Base-by-base conservation (phyloP, 2,888 invertebrate genomes). In the Mythimna vitellina region DNA sequence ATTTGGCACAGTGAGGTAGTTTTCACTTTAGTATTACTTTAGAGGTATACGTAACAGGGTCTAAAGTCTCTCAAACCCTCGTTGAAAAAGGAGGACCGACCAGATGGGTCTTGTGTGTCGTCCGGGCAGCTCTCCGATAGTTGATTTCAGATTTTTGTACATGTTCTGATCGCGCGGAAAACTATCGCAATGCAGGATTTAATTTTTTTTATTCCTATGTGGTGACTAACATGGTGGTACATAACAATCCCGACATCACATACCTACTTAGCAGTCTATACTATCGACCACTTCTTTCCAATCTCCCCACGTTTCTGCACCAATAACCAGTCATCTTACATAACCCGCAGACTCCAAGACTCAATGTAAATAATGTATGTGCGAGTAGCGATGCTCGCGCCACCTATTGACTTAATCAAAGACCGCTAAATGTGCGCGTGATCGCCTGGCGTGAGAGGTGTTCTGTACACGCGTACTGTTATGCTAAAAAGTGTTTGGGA, bases 341-440 rank as follows among this genome's bases (percentile, higher is more conserved):
- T 81, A 73, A 78, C 73, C 73, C 60, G 51, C 67, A 76, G 69
- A 73, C 73, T 65, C 53, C 66, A 42, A 73, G 46, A 38, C 66
- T 58, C 64, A 65, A 70, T 85, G 85, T 86, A 85, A 83, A 83
- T 88, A 89, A 89, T 85, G 87, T 84, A 71, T 77, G 80, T 75
- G 73, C 70, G 67, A 75, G 70, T 65, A 71, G 69, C 78, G 78
- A 65, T 65, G 57, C 46, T 46, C 46, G 17, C 86, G 87, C 85
- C 86, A 89, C 80, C 91, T 91, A 91, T 92, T 91, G 92, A 91
- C 91, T 91, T 90, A 91, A 92, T 92, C 89, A 88, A 83, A 86
- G 85, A 86, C 73, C 75, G 78, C 86, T 88, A 86, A 84, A 82
- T 84, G 82, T 82, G 85, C 74, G 69, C 82, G 83, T 86, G 86